These are phyloP conservation scores for Drosophila pseudoananassae DNA, from an alignment of 1,140 invertebrate species.

Conservation along the genomic window DNA sequence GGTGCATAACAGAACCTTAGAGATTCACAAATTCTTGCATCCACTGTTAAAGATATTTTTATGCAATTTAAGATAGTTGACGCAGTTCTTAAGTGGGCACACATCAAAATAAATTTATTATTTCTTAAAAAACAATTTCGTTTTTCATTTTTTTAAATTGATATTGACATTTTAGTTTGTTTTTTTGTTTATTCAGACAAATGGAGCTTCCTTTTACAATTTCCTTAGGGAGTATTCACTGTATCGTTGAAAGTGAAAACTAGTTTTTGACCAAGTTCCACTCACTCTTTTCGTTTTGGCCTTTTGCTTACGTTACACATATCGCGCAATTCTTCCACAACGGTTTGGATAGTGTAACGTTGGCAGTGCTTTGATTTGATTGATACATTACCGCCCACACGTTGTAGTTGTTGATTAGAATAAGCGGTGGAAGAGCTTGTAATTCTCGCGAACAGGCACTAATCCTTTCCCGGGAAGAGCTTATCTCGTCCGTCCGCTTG, in stretches of 20 bases:
- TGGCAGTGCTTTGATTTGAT: slow-evolving; percentile 9
- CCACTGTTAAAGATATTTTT: too few species aligned
- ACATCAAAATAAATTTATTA: too few species aligned
- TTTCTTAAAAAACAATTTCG: too few species aligned
- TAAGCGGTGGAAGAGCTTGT: slow-evolving; percentile 2
- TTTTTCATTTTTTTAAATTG: too few species aligned
- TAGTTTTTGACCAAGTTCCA: slow-evolving; percentile 46
- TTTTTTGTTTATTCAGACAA: not conserved
- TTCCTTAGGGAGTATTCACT: slow-evolving; percentile 10
- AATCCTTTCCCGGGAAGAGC: slow-evolving; percentile 46
- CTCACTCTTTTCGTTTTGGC: slow-evolving; percentile 41
- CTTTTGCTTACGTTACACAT: slow-evolving; percentile 40
- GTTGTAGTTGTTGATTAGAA: slow-evolving; percentile 22
- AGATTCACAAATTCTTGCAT: too few species aligned
- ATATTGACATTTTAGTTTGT: not conserved
- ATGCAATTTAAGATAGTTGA: too few species aligned
- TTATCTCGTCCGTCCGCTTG: slow-evolving; percentile 28
- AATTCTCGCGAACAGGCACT: slow-evolving; percentile 1
- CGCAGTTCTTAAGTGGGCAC: too few species aligned
- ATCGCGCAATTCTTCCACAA: slow-evolving; percentile 11
- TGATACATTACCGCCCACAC: not conserved
- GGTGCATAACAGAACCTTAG: not conserved
- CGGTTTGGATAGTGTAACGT: not conserved
- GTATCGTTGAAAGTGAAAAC: slow-evolving; percentile 45
- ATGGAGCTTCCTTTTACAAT: not conserved